A percentile compares a stretch with the other conserved stretches of the same genome.
phyloP scores from a whole-genome alignment of 2,888 invertebrate species.

The Chrysomela aeneicollis region DNA sequence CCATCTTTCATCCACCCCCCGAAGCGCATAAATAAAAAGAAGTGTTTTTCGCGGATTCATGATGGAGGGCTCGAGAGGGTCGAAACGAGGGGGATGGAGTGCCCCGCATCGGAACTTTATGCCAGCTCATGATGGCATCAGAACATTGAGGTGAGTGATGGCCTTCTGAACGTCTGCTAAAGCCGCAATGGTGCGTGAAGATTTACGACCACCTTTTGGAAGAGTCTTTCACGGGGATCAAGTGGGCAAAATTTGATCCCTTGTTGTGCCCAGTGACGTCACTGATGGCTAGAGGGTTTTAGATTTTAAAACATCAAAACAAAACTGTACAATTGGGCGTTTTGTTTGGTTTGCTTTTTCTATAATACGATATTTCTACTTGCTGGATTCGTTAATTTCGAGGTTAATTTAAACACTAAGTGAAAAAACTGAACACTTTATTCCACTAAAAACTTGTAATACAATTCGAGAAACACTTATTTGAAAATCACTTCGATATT shows the following conservation, averaged over 20 bases:
- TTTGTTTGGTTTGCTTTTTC: no score
- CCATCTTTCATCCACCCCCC: slow-evolving; percentile 1
- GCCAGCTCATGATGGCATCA: background rate
- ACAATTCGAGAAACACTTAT: no score
- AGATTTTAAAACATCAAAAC: no score
- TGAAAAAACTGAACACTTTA: no score
- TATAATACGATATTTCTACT: no score
- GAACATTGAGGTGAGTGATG: background rate
- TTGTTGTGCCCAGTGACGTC: slow-evolving; percentile 28
- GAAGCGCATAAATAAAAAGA: slow-evolving; percentile 1
- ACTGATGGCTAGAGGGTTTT: background rate
- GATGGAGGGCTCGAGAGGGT: background rate
- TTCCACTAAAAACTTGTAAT: no score
- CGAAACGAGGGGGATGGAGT: background rate
- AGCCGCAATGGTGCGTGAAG: slow-evolving; percentile 3
- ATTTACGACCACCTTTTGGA: background rate
- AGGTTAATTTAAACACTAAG: no score
- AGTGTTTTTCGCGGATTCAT: background rate
- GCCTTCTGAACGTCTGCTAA: background rate
- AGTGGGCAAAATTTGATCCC: slow-evolving; percentile 41
- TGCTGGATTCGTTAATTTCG: no score
- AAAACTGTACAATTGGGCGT: no score
- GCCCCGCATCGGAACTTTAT: background rate
- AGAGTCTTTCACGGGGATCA: slow-evolving; percentile 37
- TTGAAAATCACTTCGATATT: no score